Evolutionary conservation across 2,888 invertebrate genomes (phyloP).

Genomic region (Tupiocoris notatus): DNA sequence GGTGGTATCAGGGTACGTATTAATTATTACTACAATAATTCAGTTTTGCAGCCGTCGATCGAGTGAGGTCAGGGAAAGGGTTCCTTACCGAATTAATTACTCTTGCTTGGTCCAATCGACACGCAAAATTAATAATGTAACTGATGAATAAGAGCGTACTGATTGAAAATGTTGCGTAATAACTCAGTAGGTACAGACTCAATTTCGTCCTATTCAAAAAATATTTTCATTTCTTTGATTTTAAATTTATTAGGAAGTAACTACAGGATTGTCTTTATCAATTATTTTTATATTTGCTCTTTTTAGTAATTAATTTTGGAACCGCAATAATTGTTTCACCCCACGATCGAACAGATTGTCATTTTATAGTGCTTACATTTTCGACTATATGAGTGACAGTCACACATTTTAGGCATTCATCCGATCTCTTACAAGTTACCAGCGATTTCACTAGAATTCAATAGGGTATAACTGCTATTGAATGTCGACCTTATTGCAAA

Average conservation of each 20-base stretch:
- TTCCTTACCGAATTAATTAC: too few relatives aligned
- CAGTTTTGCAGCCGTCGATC: too few relatives aligned
- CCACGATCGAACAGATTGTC: background rate
- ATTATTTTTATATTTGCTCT: background rate
- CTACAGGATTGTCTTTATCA: background rate
- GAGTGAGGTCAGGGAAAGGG: too few relatives aligned
- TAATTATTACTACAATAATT: too few relatives aligned
- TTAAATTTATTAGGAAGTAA: background rate
- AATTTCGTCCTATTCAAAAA: background rate
- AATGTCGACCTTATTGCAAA: too few relatives aligned
- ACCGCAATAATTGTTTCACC: background rate
- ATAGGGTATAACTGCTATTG: too few relatives aligned
- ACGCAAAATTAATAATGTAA: too few relatives aligned
- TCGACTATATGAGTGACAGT: background rate
- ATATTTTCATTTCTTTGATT: background rate
- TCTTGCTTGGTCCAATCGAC: too few relatives aligned
- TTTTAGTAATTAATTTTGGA: background rate
- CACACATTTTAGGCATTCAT: background rate
- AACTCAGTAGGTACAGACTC: background rate
- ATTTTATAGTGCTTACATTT: background rate
- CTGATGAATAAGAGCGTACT: too few relatives aligned
- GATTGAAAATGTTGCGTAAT: too few relatives aligned
- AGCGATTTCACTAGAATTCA: background rate
- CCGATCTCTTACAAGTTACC: background rate
- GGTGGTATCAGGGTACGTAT: too few relatives aligned